Percentiles rank a stretch among this genome's conserved stretches.
Evolutionary conservation across 2,888 invertebrate species (phyloP).

Genomic region (Leptopilina syphax): DNA sequence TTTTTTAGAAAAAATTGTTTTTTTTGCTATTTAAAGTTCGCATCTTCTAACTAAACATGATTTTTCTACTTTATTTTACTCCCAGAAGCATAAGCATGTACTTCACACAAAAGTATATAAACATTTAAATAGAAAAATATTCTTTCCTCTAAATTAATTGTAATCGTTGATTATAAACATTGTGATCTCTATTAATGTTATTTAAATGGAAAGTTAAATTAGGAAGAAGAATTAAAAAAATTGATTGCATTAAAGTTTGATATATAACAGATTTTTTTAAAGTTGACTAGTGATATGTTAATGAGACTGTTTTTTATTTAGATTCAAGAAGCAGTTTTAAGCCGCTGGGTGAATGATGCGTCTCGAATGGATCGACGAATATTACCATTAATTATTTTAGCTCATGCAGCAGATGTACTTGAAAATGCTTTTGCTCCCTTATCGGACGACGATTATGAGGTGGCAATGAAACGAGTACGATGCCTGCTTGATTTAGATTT

Average conservation of each 20-base stretch:
- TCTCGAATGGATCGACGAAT: constrained; percentile 98
- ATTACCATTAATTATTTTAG: constrained; percentile 94
- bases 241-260: neutral
- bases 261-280: neutral
- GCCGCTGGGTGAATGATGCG: constrained; percentile 97
- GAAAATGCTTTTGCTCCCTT: constrained; percentile 99
- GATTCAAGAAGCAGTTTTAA: constrained; percentile 98
- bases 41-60: no score
- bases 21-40: no score
- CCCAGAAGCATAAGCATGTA: no score
- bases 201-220: neutral
- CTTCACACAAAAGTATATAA: no score
- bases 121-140: no score
- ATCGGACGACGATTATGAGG: constrained; percentile 97
- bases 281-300: no score
- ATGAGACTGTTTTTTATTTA: constrained; percentile 68
- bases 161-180: no score
- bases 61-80: no score
- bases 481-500: constrained; percentile 97
- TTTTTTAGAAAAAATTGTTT: no score
- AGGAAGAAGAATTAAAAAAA: neutral
- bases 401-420: constrained; percentile 98
- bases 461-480: constrained; percentile 98
- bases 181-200: no score
- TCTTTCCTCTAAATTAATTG: no score